Evolutionary conservation across 2,797 vertebrate species (phyloP).

Genomic region (Selene dorsalis): DNA sequence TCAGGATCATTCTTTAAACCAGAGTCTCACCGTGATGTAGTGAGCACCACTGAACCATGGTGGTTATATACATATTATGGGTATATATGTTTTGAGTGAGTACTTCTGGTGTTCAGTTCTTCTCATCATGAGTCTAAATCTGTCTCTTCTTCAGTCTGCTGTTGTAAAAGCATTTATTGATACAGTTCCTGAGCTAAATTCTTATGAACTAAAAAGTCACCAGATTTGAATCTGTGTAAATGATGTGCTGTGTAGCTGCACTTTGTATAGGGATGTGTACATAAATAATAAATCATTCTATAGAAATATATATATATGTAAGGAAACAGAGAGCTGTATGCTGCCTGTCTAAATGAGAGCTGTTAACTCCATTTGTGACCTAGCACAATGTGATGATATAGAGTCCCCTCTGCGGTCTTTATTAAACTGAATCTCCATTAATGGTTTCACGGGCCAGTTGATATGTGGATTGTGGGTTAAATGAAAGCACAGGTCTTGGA

Average conservation of each 20-base stretch:
- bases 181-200: slow-evolving; percentile 20
- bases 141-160: neutral
- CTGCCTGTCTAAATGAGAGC: slow-evolving; percentile 38
- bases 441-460: slow-evolving; percentile 5
- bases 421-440: slow-evolving; percentile 4
- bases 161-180: neutral
- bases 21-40: slow-evolving; percentile 17
- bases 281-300: slow-evolving; percentile 38
- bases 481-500: slow-evolving; percentile 7
- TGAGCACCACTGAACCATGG: slow-evolving; percentile 10
- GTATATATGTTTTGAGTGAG: neutral
- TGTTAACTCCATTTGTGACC: slow-evolving; percentile 5
- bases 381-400: neutral
- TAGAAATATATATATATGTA: slow-evolving; percentile 7
- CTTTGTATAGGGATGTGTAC: slow-evolving; percentile 57
- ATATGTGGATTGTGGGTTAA: slow-evolving; percentile 14
- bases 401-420: slow-evolving; percentile 6
- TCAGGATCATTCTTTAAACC: slow-evolving; percentile 1
- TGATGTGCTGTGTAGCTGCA: slow-evolving; percentile 41
- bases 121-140: slow-evolving; percentile 3
- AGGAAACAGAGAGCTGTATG: slow-evolving; percentile 3
- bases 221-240: slow-evolving; percentile 49
- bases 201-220: slow-evolving; percentile 17
- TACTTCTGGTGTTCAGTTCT: slow-evolving; percentile 7
- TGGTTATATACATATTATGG: no score